phyloP scores from a whole-genome alignment of 1,140 invertebrate genomes.

The Hypothenemus hampei region DNA sequence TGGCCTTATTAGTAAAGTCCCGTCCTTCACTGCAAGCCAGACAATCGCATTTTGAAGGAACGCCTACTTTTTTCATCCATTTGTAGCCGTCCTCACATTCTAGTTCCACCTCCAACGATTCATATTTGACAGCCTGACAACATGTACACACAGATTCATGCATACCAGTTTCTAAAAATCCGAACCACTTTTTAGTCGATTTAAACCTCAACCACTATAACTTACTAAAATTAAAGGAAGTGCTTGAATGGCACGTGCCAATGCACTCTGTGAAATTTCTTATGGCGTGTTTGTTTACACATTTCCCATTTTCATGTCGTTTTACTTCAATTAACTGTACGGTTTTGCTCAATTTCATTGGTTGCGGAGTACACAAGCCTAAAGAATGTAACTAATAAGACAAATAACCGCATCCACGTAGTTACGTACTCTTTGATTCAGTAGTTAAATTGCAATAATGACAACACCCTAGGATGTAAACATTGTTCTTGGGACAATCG shows the following conservation, averaged over 20 bases:
- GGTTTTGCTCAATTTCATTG: conserved; percentile 50
- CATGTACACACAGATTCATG: conserved; percentile 56
- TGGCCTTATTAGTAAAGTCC: not conserved
- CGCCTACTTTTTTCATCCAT: conserved; percentile 47
- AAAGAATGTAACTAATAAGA: not conserved
- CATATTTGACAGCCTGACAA: conserved; percentile 52
- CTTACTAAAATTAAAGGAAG: conserved; percentile 58
- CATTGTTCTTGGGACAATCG: conserved; percentile 52
- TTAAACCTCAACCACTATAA: conserved; percentile 8
- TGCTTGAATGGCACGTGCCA: conserved; percentile 61
- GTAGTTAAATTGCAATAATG: conserved; percentile 54
- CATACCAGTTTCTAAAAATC: conserved; percentile 46
- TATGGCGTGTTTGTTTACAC: conserved; percentile 56
- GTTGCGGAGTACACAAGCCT: conserved; percentile 52
- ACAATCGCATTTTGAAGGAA: conserved; percentile 54
- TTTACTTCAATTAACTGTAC: conserved; percentile 51
- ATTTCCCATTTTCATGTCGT: conserved; percentile 51
- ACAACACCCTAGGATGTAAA: conserved; percentile 62
- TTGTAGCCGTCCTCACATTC: conserved; percentile 52
- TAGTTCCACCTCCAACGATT: conserved; percentile 46
- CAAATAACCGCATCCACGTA: not conserved
- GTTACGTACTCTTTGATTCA: conserved; percentile 46
- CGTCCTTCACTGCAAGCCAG: conserved; percentile 44
- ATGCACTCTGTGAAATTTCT: conserved; percentile 59
- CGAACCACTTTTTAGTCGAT: not conserved